Evolutionary conservation across 1,140 invertebrate genomes (phyloP).

Genomic region (Bombus sibiricus): DNA sequence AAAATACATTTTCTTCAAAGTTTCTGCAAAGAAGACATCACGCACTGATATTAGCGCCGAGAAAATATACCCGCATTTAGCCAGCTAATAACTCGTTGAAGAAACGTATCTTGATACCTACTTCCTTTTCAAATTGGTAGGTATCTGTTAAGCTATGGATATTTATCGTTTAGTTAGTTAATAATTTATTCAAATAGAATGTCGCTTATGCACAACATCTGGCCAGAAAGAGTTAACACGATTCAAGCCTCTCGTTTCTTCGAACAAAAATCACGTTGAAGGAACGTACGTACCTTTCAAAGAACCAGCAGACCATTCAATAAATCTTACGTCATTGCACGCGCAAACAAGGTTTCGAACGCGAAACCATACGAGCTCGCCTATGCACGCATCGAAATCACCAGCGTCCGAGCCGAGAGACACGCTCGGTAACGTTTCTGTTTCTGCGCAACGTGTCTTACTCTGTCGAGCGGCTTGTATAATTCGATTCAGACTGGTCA

Average conservation of each 20-base stretch:
- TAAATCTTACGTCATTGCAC: background rate
- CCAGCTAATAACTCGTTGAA: background rate
- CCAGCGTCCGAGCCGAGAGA: background rate
- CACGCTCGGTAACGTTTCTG: background rate
- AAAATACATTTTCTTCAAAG: too few relatives aligned
- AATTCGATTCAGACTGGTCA: background rate
- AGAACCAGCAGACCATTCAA: background rate
- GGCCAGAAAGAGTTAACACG: background rate
- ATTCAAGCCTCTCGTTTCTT: background rate
- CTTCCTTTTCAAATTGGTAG: background rate
- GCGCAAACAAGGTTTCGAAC: background rate
- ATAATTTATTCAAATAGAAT: too few relatives aligned
- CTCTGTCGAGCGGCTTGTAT: background rate
- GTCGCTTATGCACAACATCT: too few relatives aligned
- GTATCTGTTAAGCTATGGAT: background rate
- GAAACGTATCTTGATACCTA: background rate
- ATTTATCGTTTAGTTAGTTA: background rate
- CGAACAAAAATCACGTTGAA: background rate
- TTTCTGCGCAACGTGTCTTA: background rate
- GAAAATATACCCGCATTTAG: too few relatives aligned
- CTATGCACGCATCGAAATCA: constrained; percentile 15
- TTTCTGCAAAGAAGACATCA: too few relatives aligned
- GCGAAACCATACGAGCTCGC: background rate
- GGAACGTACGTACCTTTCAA: background rate
- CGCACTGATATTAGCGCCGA: too few relatives aligned